Conservation (phyloP, 2,113 vertebrate genomes). For the Sula dactylatra region DNA sequence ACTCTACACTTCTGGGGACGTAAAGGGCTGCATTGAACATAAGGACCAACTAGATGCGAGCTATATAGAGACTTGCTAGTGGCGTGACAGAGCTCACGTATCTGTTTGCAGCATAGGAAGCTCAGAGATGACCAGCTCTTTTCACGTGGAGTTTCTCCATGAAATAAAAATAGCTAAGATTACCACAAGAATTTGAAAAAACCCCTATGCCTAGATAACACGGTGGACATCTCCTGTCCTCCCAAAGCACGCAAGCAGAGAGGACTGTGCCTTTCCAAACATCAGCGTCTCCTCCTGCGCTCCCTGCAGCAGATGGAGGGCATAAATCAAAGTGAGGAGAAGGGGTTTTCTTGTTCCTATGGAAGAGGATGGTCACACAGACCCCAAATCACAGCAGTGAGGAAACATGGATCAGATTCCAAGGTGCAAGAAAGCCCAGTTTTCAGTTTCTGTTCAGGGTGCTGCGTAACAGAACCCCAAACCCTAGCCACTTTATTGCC, state of each 20-base stretch:
- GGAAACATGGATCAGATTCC: rapidly evolving
- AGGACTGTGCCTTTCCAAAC: not conserved
- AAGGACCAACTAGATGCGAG: not conserved
- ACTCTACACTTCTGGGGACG: not conserved
- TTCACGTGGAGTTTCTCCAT: not conserved
- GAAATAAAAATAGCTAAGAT: not conserved
- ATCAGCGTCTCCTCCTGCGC: not conserved
- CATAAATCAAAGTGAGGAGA: not conserved
- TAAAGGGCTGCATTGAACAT: not conserved
- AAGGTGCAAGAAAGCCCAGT: not conserved
- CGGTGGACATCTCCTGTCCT: not conserved
- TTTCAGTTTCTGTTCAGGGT: not conserved
- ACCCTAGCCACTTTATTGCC: not conserved
- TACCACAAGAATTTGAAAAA: not conserved
- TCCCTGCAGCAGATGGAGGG: not conserved
- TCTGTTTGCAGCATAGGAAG: not conserved
- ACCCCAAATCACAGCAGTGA: not conserved
- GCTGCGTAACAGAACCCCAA: not conserved
- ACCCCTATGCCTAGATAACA: rapidly evolving
- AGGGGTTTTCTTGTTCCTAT: not conserved
- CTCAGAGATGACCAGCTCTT: not conserved
- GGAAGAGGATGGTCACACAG: not conserved
- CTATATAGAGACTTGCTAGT: not conserved
- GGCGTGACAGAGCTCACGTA: not conserved
- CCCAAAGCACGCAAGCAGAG: not conserved